Conservation (phyloP, 1,140 invertebrate species). For the Phocides pigmalion region DNA sequence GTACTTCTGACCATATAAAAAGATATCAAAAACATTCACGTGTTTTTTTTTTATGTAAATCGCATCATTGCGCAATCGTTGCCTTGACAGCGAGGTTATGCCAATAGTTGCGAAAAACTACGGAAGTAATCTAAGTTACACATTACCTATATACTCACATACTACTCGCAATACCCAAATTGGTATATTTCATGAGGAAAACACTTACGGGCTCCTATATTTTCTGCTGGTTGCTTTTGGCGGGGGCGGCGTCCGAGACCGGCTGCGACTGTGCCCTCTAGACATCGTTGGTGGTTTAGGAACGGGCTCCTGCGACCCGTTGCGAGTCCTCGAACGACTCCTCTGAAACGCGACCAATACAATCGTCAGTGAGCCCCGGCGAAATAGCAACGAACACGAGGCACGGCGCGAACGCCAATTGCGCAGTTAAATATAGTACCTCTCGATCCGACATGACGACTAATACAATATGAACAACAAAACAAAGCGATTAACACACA, state of each 20-base stretch:
- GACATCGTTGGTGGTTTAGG: constrained; percentile 73
- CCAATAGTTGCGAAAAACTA: constrained; percentile 33
- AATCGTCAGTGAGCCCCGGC: constrained; percentile 47
- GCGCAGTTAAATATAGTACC: constrained; percentile 73
- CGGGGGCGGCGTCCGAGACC: constrained; percentile 77
- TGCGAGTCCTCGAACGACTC: constrained; percentile 78
- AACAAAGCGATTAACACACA: constrained; percentile 54
- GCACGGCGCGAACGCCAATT: constrained; percentile 42
- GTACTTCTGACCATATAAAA: background rate
- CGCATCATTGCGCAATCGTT: constrained; percentile 64
- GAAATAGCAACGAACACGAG: constrained; percentile 59
- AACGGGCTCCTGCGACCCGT: constrained; percentile 75
- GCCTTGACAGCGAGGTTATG: constrained; percentile 72
- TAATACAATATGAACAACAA: constrained; percentile 52
- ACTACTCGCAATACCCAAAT: background rate
- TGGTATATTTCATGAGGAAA: constrained; percentile 13
- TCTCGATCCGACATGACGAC: constrained; percentile 80
- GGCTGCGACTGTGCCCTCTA: constrained; percentile 78
- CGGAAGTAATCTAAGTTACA: constrained; percentile 31
- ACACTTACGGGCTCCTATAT: constrained; percentile 77
- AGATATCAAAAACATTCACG: constrained; percentile 4
- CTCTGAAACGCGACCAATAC: constrained; percentile 65
- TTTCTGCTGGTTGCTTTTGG: constrained; percentile 73
- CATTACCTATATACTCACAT: constrained; percentile 9
- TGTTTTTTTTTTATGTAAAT: constrained; percentile 26